Evolutionary conservation across 2,113 vertebrate genomes (phyloP), one percentile per base, ranked within the genome.

Genomic region (Cephalopholis sonnerati): DNA sequence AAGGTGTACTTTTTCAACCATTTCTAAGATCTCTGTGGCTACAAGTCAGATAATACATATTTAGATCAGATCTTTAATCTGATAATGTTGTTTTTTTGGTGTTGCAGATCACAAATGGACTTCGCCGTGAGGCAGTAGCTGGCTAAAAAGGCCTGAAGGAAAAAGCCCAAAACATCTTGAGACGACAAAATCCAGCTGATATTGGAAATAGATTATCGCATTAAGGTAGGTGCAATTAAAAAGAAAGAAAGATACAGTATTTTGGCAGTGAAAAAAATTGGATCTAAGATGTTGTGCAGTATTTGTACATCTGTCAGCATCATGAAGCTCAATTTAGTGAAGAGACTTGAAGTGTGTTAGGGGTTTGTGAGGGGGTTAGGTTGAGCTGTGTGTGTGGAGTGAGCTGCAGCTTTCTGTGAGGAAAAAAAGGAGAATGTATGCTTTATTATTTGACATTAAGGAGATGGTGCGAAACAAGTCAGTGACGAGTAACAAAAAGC

Each of bases 321-420:
- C 15, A n/a, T 3, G 3, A 27, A 39, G 25, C 64, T 63, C 27
- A 36, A 70, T 78, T 73, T 50, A 70, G 74, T 32, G 39, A 10
- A 67, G 24, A 73, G 74, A 59, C 80, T 39, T 59, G 79, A 68
- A 79, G 62, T 25, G 41, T 61, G 10, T 51, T 50, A 76, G 44
- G 58, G 77, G 53, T 80, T 82, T 82, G n/a, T n/a, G n/a, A n/a
- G n/a, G n/a, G n/a, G n/a, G n/a, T n/a, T n/a, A n/a, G 57, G 18
- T n/a, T 71, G 76, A 65, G 74, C 57, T 78, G 36, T 57, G 41
- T 64, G 71, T 75, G 53, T 2, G 84, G 89, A 81, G 87, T 73
- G 79, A 84, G 65, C 64, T 59, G 77, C 65, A 39, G 54, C 66
- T 80, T 72, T 79, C 72, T 87, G 0, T 69, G 32, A 77, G 46